A percentile compares a stretch with the other conserved stretches of the same genome.
Evolutionary conservation across 2,888 invertebrate genomes (phyloP).

Genomic region (Dolomedes plantarius): DNA sequence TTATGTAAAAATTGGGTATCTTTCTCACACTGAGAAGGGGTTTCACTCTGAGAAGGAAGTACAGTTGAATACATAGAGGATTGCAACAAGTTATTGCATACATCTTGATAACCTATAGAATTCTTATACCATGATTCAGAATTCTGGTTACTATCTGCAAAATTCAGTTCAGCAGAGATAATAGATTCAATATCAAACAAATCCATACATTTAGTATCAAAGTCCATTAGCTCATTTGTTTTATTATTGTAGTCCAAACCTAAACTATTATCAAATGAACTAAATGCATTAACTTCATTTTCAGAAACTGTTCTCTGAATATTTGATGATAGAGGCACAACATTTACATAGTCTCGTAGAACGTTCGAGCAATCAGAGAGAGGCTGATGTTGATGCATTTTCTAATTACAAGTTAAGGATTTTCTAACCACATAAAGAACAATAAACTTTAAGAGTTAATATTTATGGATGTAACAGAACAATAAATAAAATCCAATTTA

Average conservation of each 20-base stretch:
- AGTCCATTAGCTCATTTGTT: constrained; percentile 24
- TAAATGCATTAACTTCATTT: neutral
- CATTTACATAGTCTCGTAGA: constrained; percentile 9
- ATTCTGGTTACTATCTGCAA: constrained; percentile 34
- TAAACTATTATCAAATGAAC: neutral
- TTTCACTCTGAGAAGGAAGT: neutral
- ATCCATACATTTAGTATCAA: constrained; percentile 15
- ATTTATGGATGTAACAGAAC: no score
- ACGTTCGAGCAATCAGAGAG: constrained; percentile 58
- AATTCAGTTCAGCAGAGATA: constrained; percentile 31
- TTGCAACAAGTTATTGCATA: neutral
- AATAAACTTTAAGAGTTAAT: no score
- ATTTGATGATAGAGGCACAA: constrained; percentile 13
- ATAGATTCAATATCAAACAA: constrained; percentile 59
- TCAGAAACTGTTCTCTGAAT: neutral
- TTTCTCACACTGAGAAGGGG: neutral
- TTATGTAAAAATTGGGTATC: neutral
- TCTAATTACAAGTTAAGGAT: constrained; percentile 27
- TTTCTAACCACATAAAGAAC: no score
- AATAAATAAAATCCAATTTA: no score
- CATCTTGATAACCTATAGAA: constrained; percentile 27
- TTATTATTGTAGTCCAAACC: constrained; percentile 38
- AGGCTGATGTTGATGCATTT: constrained; percentile 35
- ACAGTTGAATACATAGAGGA: neutral
- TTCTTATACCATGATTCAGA: constrained; percentile 28